Evolutionary conservation across 2,888 invertebrate genomes (phyloP).

Genomic region (Agrochola macilenta): DNA sequence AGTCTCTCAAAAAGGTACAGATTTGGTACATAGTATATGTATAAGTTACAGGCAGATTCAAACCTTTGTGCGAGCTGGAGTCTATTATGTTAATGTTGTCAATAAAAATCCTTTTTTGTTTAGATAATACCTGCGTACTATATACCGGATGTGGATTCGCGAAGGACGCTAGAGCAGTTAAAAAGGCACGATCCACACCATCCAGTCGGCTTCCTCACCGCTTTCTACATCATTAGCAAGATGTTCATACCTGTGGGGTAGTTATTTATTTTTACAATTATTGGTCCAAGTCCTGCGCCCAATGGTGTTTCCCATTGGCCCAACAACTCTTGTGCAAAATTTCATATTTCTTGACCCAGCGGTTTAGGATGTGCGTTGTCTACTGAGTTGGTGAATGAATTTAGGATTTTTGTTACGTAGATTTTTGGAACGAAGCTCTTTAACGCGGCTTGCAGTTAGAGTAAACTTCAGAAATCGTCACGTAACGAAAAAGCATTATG

Average conservation of each 20-base stretch:
- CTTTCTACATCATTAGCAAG: constrained; percentile 79
- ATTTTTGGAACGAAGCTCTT: neutral
- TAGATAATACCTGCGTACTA: constrained; percentile 26
- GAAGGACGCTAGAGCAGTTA: neutral
- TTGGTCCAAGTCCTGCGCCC: neutral
- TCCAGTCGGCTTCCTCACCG: constrained; percentile 67
- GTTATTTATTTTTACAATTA: neutral
- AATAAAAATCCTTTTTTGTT: neutral
- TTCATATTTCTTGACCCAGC: neutral
- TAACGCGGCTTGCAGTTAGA: too few species aligned
- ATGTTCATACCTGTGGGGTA: constrained; percentile 85
- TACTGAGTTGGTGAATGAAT: too few species aligned
- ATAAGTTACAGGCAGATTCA: too few species aligned
- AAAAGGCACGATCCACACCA: neutral
- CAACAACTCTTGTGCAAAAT: neutral
- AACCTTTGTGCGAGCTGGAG: too few species aligned
- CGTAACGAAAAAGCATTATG: too few species aligned
- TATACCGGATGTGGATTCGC: neutral
- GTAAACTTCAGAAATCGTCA: too few species aligned
- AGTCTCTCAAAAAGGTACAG: too few species aligned
- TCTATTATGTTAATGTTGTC: too few species aligned
- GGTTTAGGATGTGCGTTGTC: neutral
- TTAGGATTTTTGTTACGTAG: neutral
- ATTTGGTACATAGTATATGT: too few species aligned
- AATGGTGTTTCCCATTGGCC: neutral